Evolutionary conservation across 2,113 vertebrate species (phyloP).

Genomic region (Chaenogobius annularis): DNA sequence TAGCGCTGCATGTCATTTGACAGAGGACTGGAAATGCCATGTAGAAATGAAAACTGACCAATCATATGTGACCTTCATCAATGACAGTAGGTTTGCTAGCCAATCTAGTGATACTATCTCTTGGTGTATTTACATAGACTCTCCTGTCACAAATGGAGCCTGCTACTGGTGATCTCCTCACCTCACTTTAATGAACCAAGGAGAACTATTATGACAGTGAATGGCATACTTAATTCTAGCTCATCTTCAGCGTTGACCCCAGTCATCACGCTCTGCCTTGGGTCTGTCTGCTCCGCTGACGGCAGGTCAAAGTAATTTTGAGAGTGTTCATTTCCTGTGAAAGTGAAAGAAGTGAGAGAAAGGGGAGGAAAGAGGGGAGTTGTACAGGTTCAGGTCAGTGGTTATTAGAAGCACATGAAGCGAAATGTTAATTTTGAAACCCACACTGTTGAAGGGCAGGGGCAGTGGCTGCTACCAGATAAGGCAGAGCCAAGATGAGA

Average conservation of each 20-base stretch:
- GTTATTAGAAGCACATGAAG: slow-evolving; percentile 99
- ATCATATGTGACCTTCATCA: slow-evolving; percentile 77
- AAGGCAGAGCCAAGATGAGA: slow-evolving; percentile 78
- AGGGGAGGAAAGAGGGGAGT: slow-evolving; percentile 43
- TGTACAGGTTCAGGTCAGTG: slow-evolving; percentile 84
- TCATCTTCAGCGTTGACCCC: slow-evolving; percentile 92
- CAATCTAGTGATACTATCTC: slow-evolving; percentile 61
- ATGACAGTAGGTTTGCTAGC: slow-evolving; percentile 65
- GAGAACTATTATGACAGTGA: slow-evolving; percentile 92
- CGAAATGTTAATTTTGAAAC: slow-evolving; percentile 99
- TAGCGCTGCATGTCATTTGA: slow-evolving; percentile 66
- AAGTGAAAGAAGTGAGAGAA: slow-evolving; percentile 74
- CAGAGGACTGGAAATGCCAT: slow-evolving; percentile 50
- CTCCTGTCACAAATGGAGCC: slow-evolving; percentile 47
- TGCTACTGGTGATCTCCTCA: slow-evolving; percentile 75
- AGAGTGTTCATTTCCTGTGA: slow-evolving; percentile 94
- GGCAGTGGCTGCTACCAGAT: slow-evolving; percentile 83
- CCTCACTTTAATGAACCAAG: slow-evolving; percentile 95
- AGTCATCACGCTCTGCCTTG: slow-evolving; percentile 84
- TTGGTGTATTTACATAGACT: slow-evolving; percentile 79
- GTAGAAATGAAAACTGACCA: slow-evolving; percentile 75
- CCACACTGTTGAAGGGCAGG: slow-evolving; percentile 81
- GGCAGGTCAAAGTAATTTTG: slow-evolving; percentile 96
- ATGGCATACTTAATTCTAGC: slow-evolving; percentile 98
- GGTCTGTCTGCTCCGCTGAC: slow-evolving; percentile 89